Evolutionary conservation across 35 echinoderm and acorn worm species (phyloP).

Genomic region (Diadema setosum): DNA sequence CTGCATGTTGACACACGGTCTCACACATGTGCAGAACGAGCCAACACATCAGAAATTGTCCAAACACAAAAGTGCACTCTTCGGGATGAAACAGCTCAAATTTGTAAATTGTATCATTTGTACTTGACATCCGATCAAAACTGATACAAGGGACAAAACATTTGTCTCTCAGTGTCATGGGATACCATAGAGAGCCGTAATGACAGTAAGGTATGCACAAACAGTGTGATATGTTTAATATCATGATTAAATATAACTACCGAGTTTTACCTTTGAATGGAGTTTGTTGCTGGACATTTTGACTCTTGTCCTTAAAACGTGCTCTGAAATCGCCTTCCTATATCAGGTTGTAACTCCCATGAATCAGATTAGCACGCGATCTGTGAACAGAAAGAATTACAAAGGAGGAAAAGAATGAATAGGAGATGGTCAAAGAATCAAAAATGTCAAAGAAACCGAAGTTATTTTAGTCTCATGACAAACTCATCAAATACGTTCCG

Average conservation of each 20-base stretch:
- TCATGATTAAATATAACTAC: background rate
- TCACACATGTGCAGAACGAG: no score
- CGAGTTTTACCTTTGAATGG: background rate
- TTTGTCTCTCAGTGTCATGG: no score
- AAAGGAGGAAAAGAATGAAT: background rate
- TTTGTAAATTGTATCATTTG: no score
- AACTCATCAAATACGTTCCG: no score
- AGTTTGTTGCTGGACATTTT: background rate
- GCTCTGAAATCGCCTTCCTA: background rate
- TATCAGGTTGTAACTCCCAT: background rate
- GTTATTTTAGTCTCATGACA: no score
- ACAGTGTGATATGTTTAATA: background rate
- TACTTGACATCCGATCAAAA: no score
- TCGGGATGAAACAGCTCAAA: background rate
- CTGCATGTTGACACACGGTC: no score
- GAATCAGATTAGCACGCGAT: background rate
- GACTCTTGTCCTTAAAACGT: background rate
- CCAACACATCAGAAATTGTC: no score
- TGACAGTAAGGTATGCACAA: background rate
- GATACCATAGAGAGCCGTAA: background rate
- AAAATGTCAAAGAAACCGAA: no score
- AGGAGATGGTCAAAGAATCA: no score
- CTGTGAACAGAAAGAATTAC: background rate
- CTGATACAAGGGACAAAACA: no score
- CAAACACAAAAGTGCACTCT: background rate